Base-by-base conservation (phyloP, 2,797 vertebrate species). In the Pseudopleuronectes americanus region DNA sequence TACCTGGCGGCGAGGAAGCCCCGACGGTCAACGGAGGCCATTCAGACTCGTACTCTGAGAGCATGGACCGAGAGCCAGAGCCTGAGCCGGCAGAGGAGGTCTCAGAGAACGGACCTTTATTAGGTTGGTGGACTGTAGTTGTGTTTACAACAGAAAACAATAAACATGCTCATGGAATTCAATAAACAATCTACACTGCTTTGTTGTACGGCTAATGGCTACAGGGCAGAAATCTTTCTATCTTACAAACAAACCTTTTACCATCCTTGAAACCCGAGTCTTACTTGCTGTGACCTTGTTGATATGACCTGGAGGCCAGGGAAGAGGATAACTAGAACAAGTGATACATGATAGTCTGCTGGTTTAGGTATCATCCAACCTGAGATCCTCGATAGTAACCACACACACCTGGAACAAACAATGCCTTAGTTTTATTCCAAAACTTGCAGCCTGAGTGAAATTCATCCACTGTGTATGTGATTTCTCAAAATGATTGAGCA, bases 41-140 rank as follows among this genome's bases (percentile, higher is more conserved):
- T 87, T 95, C 95, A 24, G 95, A 92, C 84, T 90, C 94, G 0
- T 96, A 96, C 74, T 90, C 92, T 1, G 96, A 98, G 81, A 94
- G 85, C 89, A 84, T 95, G 14, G 96, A 97, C 55, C 92, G 95
- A 67, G 97, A 97, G 61, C 80, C 91, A 1, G 97, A 98, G 77
- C 79, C 95, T 12, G 97, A 99, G 84, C 89, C 90, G 2, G 93
- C 96, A 31, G 98, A 98, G 84, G 98, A 97, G 85, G 92, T 94
- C 16, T 92, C 96, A 3, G 98, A 99, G 84, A 99, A 99, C 55
- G 98, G 98, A 85, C 97, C 98, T 77, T 96, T 97, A 80, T 81
- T 84, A 87, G 88, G 90, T 92, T 65, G 22, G 89, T 88, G 33
- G 26, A n/a, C 59, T 14, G 3, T 26, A 49, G 17, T 23, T 67